phyloP scores from a whole-genome alignment of 2,797 vertebrate species.

The Pseudochaenichthys georgianus region DNA sequence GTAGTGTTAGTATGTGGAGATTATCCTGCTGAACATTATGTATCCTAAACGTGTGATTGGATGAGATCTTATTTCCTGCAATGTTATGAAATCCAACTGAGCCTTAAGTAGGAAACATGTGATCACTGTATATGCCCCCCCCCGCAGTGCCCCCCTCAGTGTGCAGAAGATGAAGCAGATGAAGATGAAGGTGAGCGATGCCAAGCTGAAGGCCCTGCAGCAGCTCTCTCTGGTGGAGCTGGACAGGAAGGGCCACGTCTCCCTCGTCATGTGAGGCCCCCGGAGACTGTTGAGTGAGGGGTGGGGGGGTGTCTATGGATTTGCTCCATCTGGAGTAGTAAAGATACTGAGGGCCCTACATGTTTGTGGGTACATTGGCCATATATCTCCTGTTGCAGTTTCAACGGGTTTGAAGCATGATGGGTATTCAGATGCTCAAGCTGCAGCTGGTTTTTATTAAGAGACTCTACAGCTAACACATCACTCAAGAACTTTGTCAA shows the following conservation, averaged over 20 bases:
- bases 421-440: neutral
- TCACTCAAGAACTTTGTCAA: neutral
- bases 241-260: constrained; percentile 34
- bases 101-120: no score
- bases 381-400: neutral
- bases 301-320: neutral
- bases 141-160: constrained; percentile 48
- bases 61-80: no score
- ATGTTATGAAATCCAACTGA: no score
- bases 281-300: neutral
- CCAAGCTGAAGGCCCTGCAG: constrained; percentile 72
- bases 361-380: neutral
- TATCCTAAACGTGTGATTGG: no score
- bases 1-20: no score
- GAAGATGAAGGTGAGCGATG: constrained; percentile 73
- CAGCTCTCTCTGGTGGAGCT: constrained; percentile 51
- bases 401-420: neutral
- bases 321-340: neutral
- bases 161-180: constrained; percentile 76
- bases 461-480: neutral
- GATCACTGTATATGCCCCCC: neutral
- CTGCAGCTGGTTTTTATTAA: neutral
- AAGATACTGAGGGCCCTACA: neutral
- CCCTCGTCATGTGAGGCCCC: constrained; percentile 15
- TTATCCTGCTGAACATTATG: no score